Evolutionary conservation across 1,140 invertebrate genomes (phyloP).

Genomic region (Nebria ingens): DNA sequence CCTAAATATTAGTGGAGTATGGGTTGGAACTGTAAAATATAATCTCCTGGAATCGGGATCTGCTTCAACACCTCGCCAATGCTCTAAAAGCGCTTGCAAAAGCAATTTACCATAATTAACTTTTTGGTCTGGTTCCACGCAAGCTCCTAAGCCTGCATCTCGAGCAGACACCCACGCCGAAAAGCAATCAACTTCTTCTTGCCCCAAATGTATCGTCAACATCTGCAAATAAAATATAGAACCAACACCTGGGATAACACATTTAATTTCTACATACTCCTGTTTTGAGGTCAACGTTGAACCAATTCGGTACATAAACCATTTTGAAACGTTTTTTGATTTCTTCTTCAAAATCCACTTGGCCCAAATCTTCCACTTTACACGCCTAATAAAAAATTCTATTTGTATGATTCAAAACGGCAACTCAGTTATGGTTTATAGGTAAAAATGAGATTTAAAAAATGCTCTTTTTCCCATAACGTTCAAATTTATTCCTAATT

Average conservation of each 20-base stretch:
- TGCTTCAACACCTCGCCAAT: conserved; percentile 76
- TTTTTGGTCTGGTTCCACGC: conserved; percentile 75
- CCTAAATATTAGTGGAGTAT: conserved; percentile 96
- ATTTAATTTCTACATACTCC: conserved; percentile 53
- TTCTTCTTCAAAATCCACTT: conserved; percentile 90
- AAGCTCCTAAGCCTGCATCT: conserved; percentile 76
- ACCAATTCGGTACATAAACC: conserved; percentile 98
- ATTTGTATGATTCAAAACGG: no score
- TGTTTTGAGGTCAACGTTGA: conserved; percentile 97
- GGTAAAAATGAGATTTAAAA: no score
- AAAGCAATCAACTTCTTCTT: conserved; percentile 96
- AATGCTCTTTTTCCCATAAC: no score
- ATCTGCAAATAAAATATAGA: conserved; percentile 51
- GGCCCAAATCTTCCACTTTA: conserved; percentile 86
- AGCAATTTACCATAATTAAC: conserved; percentile 95
- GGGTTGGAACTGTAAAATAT: conserved; percentile 86
- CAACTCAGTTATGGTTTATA: no score
- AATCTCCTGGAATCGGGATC: conserved; percentile 60
- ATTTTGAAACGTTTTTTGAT: conserved; percentile 86
- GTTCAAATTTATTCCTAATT: no score
- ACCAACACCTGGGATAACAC: neutral
- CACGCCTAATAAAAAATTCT: conserved; percentile 49
- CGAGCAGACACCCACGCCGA: conserved; percentile 96
- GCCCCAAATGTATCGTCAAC: conserved; percentile 91
- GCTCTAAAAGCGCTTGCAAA: conserved; percentile 88